A percentile compares a stretch with the other conserved stretches of the same genome.
Conservation (phyloP, 2,797 vertebrate genomes). For the Glyptemys insculpta region DNA sequence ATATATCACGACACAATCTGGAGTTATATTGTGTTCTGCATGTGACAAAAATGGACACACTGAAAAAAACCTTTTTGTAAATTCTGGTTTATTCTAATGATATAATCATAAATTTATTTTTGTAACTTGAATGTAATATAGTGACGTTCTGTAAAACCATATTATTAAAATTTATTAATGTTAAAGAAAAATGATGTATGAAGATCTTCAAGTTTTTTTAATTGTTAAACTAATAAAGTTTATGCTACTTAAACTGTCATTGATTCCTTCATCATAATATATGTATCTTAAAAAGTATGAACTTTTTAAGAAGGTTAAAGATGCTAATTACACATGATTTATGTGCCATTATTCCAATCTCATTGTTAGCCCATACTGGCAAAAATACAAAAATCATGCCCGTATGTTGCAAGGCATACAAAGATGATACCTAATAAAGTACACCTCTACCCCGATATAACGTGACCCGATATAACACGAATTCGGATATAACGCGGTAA, state of each 20-base stretch:
- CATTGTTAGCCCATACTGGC: neutral
- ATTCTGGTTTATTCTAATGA: neutral
- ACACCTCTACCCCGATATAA: neutral
- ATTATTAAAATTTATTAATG: neutral
- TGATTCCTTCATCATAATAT: slow-evolving; percentile 34
- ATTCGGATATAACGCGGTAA: too few species aligned
- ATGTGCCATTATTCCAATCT: neutral
- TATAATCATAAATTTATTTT: neutral
- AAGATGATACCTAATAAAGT: neutral
- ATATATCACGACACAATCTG: neutral
- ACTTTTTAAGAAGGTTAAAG: neutral
- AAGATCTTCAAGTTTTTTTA: neutral
- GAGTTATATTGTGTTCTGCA: neutral
- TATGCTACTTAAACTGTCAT: neutral
- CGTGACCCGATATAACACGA: too few species aligned
- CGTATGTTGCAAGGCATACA: neutral
- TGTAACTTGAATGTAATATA: neutral
- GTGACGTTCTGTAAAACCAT: neutral
- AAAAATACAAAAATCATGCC: neutral
- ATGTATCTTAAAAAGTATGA: neutral
- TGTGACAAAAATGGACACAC: neutral
- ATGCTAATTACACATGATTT: neutral
- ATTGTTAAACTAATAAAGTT: slow-evolving; percentile 1
- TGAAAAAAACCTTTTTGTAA: neutral
- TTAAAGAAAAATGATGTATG: neutral